Evolutionary conservation across 2,113 vertebrate genomes (phyloP).

Genomic region (Tachysurus fulvidraco): DNA sequence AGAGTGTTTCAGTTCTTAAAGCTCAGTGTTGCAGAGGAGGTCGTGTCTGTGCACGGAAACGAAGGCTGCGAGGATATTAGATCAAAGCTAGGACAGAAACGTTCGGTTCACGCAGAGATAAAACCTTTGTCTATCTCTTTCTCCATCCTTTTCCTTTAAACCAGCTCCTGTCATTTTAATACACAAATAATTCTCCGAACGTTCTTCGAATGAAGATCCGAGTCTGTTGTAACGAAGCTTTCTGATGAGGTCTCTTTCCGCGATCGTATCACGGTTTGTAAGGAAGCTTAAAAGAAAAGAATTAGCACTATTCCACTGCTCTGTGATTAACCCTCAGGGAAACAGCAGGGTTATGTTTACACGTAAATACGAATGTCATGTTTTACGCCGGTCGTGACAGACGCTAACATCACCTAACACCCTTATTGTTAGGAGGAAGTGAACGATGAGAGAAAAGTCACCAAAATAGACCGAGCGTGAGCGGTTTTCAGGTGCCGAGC

Average conservation of each 20-base stretch:
- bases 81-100: neutral
- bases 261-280: no score
- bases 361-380: neutral
- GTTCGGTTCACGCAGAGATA: neutral
- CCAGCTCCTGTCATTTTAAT: neutral
- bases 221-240: neutral
- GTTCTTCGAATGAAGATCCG: neutral
- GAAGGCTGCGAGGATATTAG: constrained; percentile 11
- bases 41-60: constrained; percentile 2
- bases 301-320: neutral
- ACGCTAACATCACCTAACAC: neutral
- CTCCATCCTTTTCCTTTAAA: constrained; percentile 12
- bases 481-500: neutral
- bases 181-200: neutral
- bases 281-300: no score
- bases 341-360: neutral
- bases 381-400: neutral
- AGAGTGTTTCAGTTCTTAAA: neutral
- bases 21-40: neutral
- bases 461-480: neutral
- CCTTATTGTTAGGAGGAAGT: neutral
- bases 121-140: neutral
- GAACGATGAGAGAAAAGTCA: neutral
- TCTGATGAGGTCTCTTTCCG: neutral
- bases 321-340: neutral